Base-by-base conservation (phyloP, 2,888 invertebrate genomes). In the Athalia cordata region DNA sequence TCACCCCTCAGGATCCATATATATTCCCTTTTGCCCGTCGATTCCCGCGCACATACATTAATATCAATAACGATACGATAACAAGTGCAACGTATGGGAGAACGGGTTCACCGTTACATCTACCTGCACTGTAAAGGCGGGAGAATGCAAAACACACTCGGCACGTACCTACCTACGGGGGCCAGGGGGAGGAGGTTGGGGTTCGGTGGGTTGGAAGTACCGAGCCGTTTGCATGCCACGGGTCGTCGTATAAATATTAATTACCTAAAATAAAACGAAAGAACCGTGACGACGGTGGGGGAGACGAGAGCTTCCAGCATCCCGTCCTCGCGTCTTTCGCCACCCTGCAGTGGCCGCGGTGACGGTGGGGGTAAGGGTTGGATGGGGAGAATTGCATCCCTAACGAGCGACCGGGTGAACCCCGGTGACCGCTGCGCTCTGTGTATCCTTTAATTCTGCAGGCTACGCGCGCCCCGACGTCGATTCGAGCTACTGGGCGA, bases 261-360 rank as follows among this genome's bases (percentile, higher is more conserved):
- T 88, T 87, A 88, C 83, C 84, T 83, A 84, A 86, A 88, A 87
- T 86, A 85, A 87, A 86, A 89, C 88, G 88, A 88, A 88, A 88
- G 88, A 68, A 68, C 50, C 55, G 15, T 66, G 5, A 49, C n/a
- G 59, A 59, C n/a, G 8, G 8, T 88, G 83, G 8, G 82, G 80
- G 82, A 74, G 82, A 82, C 81, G 84, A 84, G 81, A 80, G 13
- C 13, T 29, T 29, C 29, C 29, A 29, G 29, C 29, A 29, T 29
- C 29, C 59, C 62, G 55, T 9, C 55, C 52, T 55, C 55, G 67
- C 62, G 13, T 62, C 62, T 15, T 62, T 8, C 13, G 15, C 29
- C 15, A 11, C 55, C 55, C n/a, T n/a, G n/a, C 7, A 62, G 62
- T 8, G n/a, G 13, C 29, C 62, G 62, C 7, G 15, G 13, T 15